Evolutionary conservation across 2,888 invertebrate genomes (phyloP).

Genomic region (Cheilosia scutellata): DNA sequence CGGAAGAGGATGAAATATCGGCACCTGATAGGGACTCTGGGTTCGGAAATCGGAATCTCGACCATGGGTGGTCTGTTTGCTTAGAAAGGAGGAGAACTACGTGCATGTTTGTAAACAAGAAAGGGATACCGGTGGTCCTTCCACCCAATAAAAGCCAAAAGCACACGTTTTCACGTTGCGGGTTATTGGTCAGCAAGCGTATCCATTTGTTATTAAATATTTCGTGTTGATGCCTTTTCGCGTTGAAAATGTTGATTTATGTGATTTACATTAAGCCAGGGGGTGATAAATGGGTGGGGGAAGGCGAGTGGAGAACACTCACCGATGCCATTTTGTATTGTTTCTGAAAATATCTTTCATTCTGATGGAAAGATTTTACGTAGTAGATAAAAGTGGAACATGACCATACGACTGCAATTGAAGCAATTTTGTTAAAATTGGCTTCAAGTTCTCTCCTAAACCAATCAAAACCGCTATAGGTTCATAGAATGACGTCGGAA

Average conservation of each 20-base stretch:
- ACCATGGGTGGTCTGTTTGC: background rate
- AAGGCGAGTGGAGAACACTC: background rate
- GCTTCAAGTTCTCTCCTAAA: too few relatives aligned
- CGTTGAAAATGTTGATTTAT: conserved; percentile 66
- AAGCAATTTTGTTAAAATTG: too few relatives aligned
- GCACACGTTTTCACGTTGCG: conserved; percentile 25
- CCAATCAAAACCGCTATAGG: too few relatives aligned
- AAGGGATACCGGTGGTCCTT: background rate
- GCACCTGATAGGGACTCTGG: conserved; percentile 55
- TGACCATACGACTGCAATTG: too few relatives aligned
- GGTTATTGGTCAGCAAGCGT: conserved; percentile 18
- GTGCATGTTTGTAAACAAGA: background rate
- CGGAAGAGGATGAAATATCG: conserved; percentile 66
- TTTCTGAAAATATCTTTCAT: too few relatives aligned
- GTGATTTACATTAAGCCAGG: conserved; percentile 24
- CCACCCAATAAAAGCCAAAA: conserved; percentile 3
- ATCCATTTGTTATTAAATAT: conserved; percentile 58
- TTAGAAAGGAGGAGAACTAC: conserved; percentile 29
- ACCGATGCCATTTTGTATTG: too few relatives aligned
- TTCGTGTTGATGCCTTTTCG: conserved; percentile 46
- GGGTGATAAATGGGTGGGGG: conserved; percentile 8
- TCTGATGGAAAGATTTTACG: too few relatives aligned
- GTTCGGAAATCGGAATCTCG: background rate
- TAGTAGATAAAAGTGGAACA: too few relatives aligned
- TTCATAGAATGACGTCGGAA: too few relatives aligned